Conservation (phyloP, 2,113 vertebrate species). For the Ammodytes marinus region DNA sequence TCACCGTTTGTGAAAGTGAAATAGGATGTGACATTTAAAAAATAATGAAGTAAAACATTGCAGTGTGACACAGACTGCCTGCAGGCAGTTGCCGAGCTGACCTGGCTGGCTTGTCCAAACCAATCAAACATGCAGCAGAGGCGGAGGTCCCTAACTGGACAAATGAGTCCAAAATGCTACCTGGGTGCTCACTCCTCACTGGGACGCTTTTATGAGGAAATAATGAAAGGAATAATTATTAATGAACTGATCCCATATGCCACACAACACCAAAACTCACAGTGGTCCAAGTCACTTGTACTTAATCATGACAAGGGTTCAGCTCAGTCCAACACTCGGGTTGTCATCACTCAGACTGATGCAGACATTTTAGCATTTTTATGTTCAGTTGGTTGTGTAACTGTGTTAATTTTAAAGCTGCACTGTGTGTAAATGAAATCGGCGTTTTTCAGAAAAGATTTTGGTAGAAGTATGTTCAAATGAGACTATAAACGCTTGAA, state of each 20-base stretch:
- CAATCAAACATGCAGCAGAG: slow-evolving; percentile 51
- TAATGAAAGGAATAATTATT: slow-evolving; percentile 42
- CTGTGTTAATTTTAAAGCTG: background rate
- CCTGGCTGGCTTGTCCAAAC: slow-evolving; percentile 44
- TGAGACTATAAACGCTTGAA: too few relatives aligned
- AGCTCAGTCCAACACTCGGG: background rate
- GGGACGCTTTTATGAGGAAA: slow-evolving; percentile 24
- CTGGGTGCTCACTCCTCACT: slow-evolving; percentile 17
- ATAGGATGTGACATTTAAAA: slow-evolving; percentile 57
- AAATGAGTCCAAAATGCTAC: slow-evolving; percentile 54
- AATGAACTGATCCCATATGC: slow-evolving; percentile 30
- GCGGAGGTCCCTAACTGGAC: slow-evolving; percentile 41
- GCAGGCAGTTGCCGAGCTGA: slow-evolving; percentile 8
- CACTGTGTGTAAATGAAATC: too few relatives aligned
- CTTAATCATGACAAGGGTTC: slow-evolving; percentile 1
- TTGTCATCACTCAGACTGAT: background rate
- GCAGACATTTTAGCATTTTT: background rate
- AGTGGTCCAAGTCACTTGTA: background rate
- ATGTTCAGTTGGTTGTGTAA: background rate
- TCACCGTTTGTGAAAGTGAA: slow-evolving; percentile 26
- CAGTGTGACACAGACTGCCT: slow-evolving; percentile 16
- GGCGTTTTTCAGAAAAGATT: too few relatives aligned
- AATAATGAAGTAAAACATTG: slow-evolving; percentile 45
- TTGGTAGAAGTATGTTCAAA: too few relatives aligned
- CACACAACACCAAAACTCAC: slow-evolving; percentile 6